Evolutionary conservation across 2,888 invertebrate genomes (phyloP), one percentile per base, ranked within the genome.

Genomic region (Exephanes ischioxanthus): DNA sequence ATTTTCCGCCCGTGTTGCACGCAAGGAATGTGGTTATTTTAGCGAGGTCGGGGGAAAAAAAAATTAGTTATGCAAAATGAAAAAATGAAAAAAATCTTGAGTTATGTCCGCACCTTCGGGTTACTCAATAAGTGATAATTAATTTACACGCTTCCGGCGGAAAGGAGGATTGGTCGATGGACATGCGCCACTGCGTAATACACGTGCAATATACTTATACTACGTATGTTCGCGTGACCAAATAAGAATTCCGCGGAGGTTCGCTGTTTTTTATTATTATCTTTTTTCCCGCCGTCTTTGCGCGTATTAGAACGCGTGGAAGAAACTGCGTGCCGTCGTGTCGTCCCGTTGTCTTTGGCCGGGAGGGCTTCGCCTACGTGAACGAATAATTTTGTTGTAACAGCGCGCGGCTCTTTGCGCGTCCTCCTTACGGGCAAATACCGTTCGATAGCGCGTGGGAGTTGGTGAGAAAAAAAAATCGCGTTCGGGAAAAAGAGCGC

Each of bases 371-470:
- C 83, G 76, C 72, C 81, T 82, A 84, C 80, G 58, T 71, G 68
- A 72, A 22, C 79, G 75, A 89, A 87, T 88, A 88, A 86, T 86
- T 63, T 85, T 71, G 75, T 82, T 79, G 68, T 71, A 75, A 63
- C 58, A 80, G 45, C 33, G 33, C 79, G 72, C 67, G 63, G 30
- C 63, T 30, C 14, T 51, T 58, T 66, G 58, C 73, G 66, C 81
- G 87, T 53, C 89, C 88, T 84, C 83, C 55, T 89, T 89, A 68
- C 33, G 81, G 45, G 63, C 61, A 61, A 85, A 80, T 86, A 86
- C 89, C 87, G 87, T 89, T 89, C 81, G 71, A 86, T 86, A 66
- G 63, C 66, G 79, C 77, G 86, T 85, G 86, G 83, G 84, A 86
- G 83, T 75, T n/a, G 19, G 45, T 71, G 73, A 70, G 73, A 61